Conservation (phyloP, 92 coral and sea anemone species). For the Phenganax stokvisi region DNA sequence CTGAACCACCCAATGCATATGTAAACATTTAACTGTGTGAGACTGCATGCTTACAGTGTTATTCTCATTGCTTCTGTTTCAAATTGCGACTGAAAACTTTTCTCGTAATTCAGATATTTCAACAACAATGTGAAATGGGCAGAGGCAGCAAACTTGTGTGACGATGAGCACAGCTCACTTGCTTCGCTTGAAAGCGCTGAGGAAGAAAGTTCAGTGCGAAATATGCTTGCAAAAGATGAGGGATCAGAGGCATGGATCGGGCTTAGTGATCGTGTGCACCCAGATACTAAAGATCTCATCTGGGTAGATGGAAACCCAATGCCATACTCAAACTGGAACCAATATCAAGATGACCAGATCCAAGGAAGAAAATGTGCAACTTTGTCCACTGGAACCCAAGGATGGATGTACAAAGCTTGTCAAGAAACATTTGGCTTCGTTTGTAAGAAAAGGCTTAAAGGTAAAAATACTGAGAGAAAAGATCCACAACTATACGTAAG, state of each 20-base stretch:
- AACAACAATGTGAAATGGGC: constrained; percentile 82
- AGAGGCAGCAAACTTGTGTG: constrained; percentile 74
- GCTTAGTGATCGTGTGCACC: constrained; percentile 65
- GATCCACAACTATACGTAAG: background rate
- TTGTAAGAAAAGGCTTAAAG: constrained; percentile 80
- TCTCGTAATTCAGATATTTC: constrained; percentile 70
- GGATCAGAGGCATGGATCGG: constrained; percentile 88
- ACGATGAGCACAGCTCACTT: constrained; percentile 64
- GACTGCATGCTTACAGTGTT: too few species aligned
- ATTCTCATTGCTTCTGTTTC: too few species aligned
- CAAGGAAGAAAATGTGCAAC: constrained; percentile 66
- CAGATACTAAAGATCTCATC: constrained; percentile 43
- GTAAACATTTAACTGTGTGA: too few species aligned
- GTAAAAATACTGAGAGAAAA: constrained; percentile 34
- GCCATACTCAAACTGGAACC: constrained; percentile 63
- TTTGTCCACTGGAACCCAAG: constrained; percentile 49
- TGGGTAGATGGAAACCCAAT: constrained; percentile 79
- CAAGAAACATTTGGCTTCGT: constrained; percentile 65
- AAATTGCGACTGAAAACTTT: constrained; percentile 20
- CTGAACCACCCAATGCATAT: background rate
- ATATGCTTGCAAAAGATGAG: constrained; percentile 59
- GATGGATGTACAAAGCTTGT: constrained; percentile 80
- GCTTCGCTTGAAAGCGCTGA: constrained; percentile 63
- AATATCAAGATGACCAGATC: constrained; percentile 45
- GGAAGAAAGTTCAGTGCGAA: constrained; percentile 67